These are phyloP conservation scores for Cosmia trapezina DNA, from an alignment of 2,888 invertebrate species.

Conservation along the genomic window DNA sequence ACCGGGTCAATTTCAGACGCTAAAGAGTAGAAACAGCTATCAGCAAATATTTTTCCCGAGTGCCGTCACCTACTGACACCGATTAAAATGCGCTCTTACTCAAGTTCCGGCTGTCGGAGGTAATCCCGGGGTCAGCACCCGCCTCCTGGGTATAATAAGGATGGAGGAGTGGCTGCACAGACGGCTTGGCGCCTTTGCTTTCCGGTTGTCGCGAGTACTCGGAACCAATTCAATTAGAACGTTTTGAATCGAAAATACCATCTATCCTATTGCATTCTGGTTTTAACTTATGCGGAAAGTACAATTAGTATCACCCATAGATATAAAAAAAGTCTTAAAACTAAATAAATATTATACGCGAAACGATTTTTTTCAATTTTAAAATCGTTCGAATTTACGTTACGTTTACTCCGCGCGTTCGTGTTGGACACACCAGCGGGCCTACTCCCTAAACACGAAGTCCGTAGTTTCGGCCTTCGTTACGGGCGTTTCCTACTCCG, in stretches of 20 bases:
- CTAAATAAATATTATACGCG: not conserved
- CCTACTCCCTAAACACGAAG: no score
- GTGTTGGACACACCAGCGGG: not conserved
- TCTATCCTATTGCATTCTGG: not conserved
- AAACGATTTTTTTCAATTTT: not conserved
- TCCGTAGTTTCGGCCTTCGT: no score
- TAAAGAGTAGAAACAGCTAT: no score
- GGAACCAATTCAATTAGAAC: not conserved
- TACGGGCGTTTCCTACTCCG: no score
- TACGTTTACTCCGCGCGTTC: not conserved
- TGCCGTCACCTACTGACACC: not conserved
- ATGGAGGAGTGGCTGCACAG: slow-evolving; percentile 1
- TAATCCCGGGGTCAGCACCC: not conserved
- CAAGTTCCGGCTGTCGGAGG: not conserved
- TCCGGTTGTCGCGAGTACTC: not conserved
- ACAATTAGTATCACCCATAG: not conserved
- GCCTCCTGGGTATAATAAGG: not conserved
- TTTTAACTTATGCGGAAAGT: not conserved
- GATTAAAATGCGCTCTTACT: not conserved
- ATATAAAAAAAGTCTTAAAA: not conserved
- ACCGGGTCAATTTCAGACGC: not conserved
- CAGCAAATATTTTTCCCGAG: not conserved
- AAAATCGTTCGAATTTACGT: not conserved
- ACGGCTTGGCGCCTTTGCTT: not conserved
- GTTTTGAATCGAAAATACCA: not conserved